These are phyloP conservation scores for Ianthella basta DNA, from an alignment of 37 sponge, comb jelly and placozoan genomes.

Conservation along the genomic window DNA sequence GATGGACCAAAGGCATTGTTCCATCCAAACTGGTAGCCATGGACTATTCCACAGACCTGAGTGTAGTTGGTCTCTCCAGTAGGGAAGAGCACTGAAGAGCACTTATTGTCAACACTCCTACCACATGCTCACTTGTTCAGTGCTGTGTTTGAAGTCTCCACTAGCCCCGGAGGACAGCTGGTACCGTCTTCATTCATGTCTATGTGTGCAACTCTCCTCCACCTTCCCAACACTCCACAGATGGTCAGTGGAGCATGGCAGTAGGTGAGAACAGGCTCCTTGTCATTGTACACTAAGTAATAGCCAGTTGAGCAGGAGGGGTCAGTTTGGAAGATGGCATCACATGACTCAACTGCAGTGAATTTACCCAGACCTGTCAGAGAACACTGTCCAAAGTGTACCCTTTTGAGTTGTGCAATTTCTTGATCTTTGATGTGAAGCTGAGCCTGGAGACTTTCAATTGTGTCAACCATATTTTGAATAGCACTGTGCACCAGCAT, in stretches of 20 bases:
- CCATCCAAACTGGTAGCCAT: neutral
- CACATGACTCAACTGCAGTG: neutral
- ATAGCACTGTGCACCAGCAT: neutral
- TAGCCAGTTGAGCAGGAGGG: too few species aligned
- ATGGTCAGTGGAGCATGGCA: neutral
- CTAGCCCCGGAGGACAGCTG: neutral
- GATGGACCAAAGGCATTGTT: constrained; percentile 10
- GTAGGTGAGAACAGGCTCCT: too few species aligned
- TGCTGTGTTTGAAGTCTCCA: neutral
- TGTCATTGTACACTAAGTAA: too few species aligned
- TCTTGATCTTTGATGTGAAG: neutral
- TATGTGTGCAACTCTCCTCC: neutral
- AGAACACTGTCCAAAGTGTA: neutral
- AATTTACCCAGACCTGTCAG: neutral
- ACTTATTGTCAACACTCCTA: neutral
- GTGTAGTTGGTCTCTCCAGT: neutral
- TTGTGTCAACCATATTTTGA: neutral
- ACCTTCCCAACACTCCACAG: neutral
- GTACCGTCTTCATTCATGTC: neutral
- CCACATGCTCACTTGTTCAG: neutral
- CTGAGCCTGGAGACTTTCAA: neutral
- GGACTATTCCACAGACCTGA: constrained; percentile 7
- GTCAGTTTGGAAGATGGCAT: too few species aligned
- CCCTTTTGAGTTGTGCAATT: neutral
- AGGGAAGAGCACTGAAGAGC: neutral